These are phyloP conservation scores for Linnaemya tessellans DNA, from an alignment of 2,888 invertebrate species.

Conservation along the genomic window DNA sequence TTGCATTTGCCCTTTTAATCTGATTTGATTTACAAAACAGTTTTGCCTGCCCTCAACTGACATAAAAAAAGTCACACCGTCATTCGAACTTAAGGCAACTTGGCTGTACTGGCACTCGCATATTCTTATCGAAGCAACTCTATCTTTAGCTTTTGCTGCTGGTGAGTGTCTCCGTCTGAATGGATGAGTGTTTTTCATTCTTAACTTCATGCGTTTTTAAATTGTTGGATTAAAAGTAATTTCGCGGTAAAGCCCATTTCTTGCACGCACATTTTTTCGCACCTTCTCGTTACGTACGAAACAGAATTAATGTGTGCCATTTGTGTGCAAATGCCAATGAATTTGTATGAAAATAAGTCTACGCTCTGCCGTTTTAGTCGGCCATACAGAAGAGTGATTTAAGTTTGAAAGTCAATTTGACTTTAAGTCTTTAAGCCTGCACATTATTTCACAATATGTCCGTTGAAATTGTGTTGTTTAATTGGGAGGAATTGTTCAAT, in stretches of 20 bases:
- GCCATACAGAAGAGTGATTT: conserved; percentile 5
- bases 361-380: conserved; percentile 11
- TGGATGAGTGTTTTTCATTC: conserved; percentile 68
- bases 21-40: conserved; percentile 63
- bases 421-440: conserved; percentile 50
- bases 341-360: conserved; percentile 9
- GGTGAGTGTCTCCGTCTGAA: conserved; percentile 3
- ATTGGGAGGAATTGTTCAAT: conserved; percentile 31
- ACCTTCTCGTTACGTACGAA: conserved; percentile 37
- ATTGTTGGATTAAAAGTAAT: conserved; percentile 79
- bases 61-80: conserved; percentile 32
- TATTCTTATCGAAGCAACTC: conserved; percentile 57
- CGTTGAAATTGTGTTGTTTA: conserved; percentile 32
- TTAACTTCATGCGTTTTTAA: conserved; percentile 73
- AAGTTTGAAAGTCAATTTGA: conserved; percentile 41
- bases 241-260: conserved; percentile 81
- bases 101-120: conserved; percentile 42
- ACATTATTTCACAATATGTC: conserved; percentile 5
- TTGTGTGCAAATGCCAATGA: background rate
- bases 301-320: background rate
- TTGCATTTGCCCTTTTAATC: conserved; percentile 23
- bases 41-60: conserved; percentile 61
- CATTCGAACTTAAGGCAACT: conserved; percentile 6
- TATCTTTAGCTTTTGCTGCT: conserved; percentile 41
- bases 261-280: conserved; percentile 79